phyloP scores from a whole-genome alignment of 2,888 invertebrate genomes.

The Idaea straminata region DNA sequence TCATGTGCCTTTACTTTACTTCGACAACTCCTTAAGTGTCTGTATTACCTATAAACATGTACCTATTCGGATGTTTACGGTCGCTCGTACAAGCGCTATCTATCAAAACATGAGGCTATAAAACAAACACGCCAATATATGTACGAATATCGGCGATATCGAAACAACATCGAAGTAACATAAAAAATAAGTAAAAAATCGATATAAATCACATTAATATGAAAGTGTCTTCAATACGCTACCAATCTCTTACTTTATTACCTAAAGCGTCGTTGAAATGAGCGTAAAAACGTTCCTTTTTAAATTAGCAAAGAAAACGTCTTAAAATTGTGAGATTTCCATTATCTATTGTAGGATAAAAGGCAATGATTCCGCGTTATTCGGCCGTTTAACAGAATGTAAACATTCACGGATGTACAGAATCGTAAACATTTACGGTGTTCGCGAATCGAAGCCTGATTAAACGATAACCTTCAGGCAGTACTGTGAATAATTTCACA shows the following conservation, averaged over 20 bases:
- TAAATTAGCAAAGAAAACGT: conserved; percentile 19
- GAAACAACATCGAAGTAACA: background rate
- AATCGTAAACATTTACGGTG: conserved; percentile 37
- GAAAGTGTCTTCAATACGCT: background rate
- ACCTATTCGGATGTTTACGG: background rate
- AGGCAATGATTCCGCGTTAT: conserved; percentile 12
- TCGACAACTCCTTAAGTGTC: too few relatives aligned
- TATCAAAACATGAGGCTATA: background rate
- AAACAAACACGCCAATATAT: background rate
- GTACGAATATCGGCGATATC: background rate
- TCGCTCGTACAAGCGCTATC: background rate
- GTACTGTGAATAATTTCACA: conserved; percentile 13
- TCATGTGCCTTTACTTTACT: too few relatives aligned
- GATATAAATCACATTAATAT: background rate
- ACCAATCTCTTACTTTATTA: background rate
- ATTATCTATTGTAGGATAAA: conserved; percentile 21
- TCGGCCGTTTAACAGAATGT: conserved; percentile 16
- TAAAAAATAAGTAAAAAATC: background rate
- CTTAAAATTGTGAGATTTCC: conserved; percentile 24
- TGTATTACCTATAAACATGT: too few relatives aligned
- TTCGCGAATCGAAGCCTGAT: conserved; percentile 35
- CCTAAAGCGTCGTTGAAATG: conserved; percentile 7
- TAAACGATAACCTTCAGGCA: conserved; percentile 27
- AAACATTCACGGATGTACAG: conserved; percentile 27
- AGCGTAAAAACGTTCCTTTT: conserved; percentile 17